phyloP scores from a whole-genome alignment of 2,888 invertebrate species.

The Neelides folsomi region DNA sequence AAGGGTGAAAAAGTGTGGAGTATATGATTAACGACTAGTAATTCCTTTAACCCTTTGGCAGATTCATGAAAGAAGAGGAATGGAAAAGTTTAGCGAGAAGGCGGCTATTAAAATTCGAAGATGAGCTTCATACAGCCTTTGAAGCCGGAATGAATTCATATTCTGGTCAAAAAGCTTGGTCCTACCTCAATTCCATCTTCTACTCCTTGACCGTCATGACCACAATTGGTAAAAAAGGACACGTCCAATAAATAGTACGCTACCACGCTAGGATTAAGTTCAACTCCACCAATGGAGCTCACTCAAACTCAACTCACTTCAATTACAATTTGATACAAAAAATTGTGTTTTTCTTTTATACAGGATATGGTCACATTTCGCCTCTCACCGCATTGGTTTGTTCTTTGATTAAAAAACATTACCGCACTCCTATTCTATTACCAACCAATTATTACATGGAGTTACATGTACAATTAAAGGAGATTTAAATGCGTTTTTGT shows the following conservation, averaged over 20 bases:
- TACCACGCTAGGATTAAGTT: not conserved
- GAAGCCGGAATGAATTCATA: conserved; percentile 71
- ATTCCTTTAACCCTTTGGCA: not conserved
- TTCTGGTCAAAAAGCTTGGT: conserved; percentile 74
- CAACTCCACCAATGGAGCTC: not conserved
- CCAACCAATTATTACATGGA: too few species aligned
- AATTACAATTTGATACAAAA: too few species aligned
- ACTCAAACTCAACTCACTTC: conserved; percentile 1
- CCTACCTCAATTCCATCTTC: conserved; percentile 70
- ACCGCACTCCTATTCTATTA: too few species aligned
- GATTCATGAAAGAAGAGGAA: conserved; percentile 69
- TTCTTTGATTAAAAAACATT: conserved; percentile 46
- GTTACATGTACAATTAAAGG: conserved; percentile 33
- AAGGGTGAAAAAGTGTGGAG: too few species aligned
- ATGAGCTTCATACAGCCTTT: conserved; percentile 67
- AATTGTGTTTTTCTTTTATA: conserved; percentile 34
- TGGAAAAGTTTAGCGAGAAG: conserved; percentile 75
- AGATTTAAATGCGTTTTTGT: conserved; percentile 32
- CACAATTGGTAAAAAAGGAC: conserved; percentile 62
- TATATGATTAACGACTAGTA: too few species aligned
- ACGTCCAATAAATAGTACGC: not conserved
- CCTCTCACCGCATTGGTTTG: conserved; percentile 71
- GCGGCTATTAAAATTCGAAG: conserved; percentile 69
- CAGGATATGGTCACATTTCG: conserved; percentile 93
- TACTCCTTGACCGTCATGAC: conserved; percentile 76